Conservation (phyloP, 1,140 invertebrate genomes). For the Danaus plexippus region DNA sequence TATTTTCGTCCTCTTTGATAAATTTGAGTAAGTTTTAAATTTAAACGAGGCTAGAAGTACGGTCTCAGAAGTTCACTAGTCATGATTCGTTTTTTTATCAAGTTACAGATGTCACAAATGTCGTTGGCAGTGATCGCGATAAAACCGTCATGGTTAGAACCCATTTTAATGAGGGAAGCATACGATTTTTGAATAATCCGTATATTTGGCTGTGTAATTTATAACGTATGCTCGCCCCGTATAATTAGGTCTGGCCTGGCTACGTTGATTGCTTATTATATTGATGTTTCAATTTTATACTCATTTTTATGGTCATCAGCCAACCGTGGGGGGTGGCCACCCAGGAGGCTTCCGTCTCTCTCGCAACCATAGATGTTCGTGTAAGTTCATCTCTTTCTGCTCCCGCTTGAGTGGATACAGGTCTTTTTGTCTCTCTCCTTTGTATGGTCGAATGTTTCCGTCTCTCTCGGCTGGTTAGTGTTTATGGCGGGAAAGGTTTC, state of each 20-base stretch:
- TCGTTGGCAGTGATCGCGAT: too few relatives aligned
- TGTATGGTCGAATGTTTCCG: constrained; percentile 12
- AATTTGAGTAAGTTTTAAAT: too few relatives aligned
- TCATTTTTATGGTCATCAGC: constrained; percentile 71
- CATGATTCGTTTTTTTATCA: too few relatives aligned
- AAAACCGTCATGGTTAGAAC: background rate
- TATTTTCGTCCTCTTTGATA: too few relatives aligned
- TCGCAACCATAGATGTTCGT: constrained; percentile 23
- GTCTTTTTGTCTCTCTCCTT: constrained; percentile 30
- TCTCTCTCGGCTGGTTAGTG: constrained; percentile 40
- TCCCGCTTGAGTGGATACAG: constrained; percentile 33
- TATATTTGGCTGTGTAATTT: constrained; percentile 59
- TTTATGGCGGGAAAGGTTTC: constrained; percentile 57
- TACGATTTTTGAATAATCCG: constrained; percentile 53
- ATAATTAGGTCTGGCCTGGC: constrained; percentile 62
- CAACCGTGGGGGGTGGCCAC: constrained; percentile 69
- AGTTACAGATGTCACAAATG: too few relatives aligned
- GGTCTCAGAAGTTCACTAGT: too few relatives aligned
- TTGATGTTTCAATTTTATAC: constrained; percentile 73
- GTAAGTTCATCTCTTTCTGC: constrained; percentile 48
- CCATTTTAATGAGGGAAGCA: constrained; percentile 11
- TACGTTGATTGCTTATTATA: constrained; percentile 71
- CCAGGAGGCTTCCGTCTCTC: constrained; percentile 41
- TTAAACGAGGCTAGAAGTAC: too few relatives aligned
- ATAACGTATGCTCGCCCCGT: constrained; percentile 58